These are phyloP conservation scores for Mormyrus lacerda DNA, from an alignment of 2,113 vertebrate genomes.

Conservation along the genomic window DNA sequence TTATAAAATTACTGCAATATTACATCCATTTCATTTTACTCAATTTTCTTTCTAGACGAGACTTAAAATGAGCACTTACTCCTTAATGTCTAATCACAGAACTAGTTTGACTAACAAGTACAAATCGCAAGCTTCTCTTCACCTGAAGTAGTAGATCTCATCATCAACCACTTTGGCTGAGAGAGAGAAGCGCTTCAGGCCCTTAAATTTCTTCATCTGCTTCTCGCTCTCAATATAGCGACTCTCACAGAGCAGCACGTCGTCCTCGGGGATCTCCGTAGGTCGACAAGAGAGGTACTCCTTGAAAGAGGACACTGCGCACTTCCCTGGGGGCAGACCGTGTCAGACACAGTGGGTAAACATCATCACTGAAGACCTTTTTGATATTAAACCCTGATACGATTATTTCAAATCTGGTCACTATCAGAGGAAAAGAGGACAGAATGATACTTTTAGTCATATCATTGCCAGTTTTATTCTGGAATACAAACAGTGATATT, in stretches of 20 bases:
- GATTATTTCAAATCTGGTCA: neutral
- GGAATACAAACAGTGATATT: neutral
- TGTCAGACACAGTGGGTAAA: neutral
- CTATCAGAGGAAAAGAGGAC: neutral
- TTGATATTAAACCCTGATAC: neutral
- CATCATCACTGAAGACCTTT: neutral
- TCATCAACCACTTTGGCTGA: conserved; percentile 97
- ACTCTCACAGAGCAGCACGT: conserved; percentile 92
- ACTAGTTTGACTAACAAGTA: neutral
- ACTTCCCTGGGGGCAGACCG: conserved; percentile 71
- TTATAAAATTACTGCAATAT: neutral
- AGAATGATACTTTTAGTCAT: neutral
- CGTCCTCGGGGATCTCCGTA: conserved; percentile 89
- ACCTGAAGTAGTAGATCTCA: conserved; percentile 97
- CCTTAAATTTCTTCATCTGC: conserved; percentile 98
- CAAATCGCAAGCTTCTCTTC: conserved; percentile 25
- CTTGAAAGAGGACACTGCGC: conserved; percentile 89
- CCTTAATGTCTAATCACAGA: neutral
- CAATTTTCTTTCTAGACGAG: neutral
- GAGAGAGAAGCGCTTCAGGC: conserved; percentile 91
- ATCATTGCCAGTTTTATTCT: neutral
- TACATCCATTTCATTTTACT: neutral
- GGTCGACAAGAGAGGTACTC: conserved; percentile 94
- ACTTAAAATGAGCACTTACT: neutral
- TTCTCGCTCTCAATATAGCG: conserved; percentile 98